Evolutionary conservation across 2,113 vertebrate genomes (phyloP).

Genomic region (Aepyceros melampus): DNA sequence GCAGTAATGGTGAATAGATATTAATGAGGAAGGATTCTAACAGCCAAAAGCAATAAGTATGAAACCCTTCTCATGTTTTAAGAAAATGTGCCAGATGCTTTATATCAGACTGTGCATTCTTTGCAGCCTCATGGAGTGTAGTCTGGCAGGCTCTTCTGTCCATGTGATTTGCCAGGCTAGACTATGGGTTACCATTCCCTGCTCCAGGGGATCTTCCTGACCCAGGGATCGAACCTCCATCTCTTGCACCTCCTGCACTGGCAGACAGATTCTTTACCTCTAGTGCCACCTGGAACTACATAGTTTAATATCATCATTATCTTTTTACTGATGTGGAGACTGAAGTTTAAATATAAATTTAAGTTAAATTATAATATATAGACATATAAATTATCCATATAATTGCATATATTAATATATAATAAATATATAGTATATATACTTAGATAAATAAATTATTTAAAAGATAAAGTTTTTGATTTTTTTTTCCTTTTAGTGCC

Average conservation of each 20-base stretch:
- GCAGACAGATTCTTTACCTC: neutral
- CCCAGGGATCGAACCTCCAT: fast-evolving
- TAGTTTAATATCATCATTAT: neutral
- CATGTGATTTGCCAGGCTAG: neutral
- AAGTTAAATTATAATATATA: neutral
- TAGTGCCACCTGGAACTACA: neutral
- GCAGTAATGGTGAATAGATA: neutral
- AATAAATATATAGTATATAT: neutral
- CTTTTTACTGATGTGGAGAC: neutral
- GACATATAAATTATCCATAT: neutral
- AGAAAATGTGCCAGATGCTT: neutral
- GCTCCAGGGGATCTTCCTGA: neutral
- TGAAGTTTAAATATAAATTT: neutral
- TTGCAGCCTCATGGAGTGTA: neutral
- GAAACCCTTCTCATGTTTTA: neutral
- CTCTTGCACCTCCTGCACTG: neutral
- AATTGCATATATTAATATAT: neutral
- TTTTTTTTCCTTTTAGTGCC: no score
- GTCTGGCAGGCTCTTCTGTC: neutral
- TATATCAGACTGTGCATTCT: neutral
- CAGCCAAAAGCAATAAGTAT: neutral
- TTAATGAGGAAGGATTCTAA: neutral
- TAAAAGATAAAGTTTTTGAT: neutral
- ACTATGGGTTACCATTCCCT: neutral
- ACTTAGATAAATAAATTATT: neutral